phyloP scores from a whole-genome alignment of 1,140 invertebrate species.

The Penaeus vannamei region DNA sequence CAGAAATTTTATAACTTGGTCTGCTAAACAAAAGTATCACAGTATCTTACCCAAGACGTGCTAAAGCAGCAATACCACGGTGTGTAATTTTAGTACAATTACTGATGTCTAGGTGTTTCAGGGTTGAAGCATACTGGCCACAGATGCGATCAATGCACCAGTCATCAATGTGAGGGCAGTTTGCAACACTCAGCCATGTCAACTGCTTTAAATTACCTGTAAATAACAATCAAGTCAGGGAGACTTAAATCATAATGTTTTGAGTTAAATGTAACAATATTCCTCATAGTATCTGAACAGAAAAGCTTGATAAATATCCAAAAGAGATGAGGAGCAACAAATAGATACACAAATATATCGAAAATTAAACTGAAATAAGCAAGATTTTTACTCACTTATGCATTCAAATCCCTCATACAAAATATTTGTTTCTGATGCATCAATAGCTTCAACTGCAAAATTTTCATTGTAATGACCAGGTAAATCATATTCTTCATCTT shows the following conservation, averaged over 20 bases:
- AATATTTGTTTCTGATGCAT: conserved; percentile 77
- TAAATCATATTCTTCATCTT: conserved; percentile 72
- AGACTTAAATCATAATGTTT: too few species aligned
- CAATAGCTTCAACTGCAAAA: conserved; percentile 79
- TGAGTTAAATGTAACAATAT: too few species aligned
- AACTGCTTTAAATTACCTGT: conserved; percentile 74
- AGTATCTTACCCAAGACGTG: conserved; percentile 74
- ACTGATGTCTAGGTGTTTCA: conserved; percentile 84
- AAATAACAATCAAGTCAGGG: neutral
- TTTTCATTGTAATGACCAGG: conserved; percentile 75
- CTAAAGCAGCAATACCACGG: conserved; percentile 78
- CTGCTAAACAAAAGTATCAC: too few species aligned
- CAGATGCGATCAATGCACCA: conserved; percentile 82
- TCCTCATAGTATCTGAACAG: too few species aligned
- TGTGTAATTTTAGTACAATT: conserved; percentile 79
- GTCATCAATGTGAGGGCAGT: conserved; percentile 80
- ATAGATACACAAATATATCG: neutral
- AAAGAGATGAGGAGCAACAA: too few species aligned
- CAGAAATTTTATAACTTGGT: too few species aligned
- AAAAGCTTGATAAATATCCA: too few species aligned
- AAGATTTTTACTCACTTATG: conserved; percentile 73
- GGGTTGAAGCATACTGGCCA: conserved; percentile 74
- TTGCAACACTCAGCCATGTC: conserved; percentile 78
- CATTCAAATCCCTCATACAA: conserved; percentile 83
- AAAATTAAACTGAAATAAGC: neutral